Evolutionary conservation across 2,888 invertebrate species (phyloP).

Genomic region (Euproctis similis): DNA sequence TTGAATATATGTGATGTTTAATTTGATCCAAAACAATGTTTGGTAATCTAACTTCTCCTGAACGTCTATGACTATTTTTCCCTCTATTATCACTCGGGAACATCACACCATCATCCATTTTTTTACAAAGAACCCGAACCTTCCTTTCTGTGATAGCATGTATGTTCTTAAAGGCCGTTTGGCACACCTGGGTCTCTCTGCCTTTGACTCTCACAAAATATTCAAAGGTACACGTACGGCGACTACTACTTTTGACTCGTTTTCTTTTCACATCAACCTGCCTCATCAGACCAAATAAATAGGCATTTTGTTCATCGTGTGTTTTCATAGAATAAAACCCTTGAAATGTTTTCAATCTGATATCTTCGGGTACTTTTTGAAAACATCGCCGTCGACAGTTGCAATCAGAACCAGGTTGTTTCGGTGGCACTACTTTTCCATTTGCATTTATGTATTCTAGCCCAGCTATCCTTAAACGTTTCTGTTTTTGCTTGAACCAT

Average conservation of each 20-base stretch:
- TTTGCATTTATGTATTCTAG: slow-evolving; percentile 74
- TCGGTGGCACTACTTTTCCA: slow-evolving; percentile 73
- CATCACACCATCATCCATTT: slow-evolving; percentile 76
- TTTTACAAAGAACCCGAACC: slow-evolving; percentile 73
- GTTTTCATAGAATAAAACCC: slow-evolving; percentile 75
- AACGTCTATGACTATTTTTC: slow-evolving; percentile 68
- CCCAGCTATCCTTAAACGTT: slow-evolving; percentile 71
- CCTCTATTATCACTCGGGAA: slow-evolving; percentile 75
- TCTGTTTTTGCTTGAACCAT: slow-evolving; percentile 77
- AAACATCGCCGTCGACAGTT: slow-evolving; percentile 72
- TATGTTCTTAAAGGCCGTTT: slow-evolving; percentile 75
- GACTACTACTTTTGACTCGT: slow-evolving; percentile 69
- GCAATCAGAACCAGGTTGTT: slow-evolving; percentile 72
- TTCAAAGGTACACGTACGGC: slow-evolving; percentile 74
- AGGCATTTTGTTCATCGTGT: slow-evolving; percentile 77
- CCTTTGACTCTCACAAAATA: slow-evolving; percentile 74
- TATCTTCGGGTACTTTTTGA: slow-evolving; percentile 66
- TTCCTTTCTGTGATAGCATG: slow-evolving; percentile 76
- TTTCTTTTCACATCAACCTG: slow-evolving; percentile 76
- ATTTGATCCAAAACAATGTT: slow-evolving; percentile 67
- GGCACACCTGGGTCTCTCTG: slow-evolving; percentile 74
- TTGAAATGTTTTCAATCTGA: slow-evolving; percentile 69
- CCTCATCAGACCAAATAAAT: slow-evolving; percentile 74
- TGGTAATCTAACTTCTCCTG: slow-evolving; percentile 69
- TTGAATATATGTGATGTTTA: slow-evolving; percentile 71